Conservation (phyloP, 2,113 vertebrate genomes). For the Prietella phreatophila region DNA sequence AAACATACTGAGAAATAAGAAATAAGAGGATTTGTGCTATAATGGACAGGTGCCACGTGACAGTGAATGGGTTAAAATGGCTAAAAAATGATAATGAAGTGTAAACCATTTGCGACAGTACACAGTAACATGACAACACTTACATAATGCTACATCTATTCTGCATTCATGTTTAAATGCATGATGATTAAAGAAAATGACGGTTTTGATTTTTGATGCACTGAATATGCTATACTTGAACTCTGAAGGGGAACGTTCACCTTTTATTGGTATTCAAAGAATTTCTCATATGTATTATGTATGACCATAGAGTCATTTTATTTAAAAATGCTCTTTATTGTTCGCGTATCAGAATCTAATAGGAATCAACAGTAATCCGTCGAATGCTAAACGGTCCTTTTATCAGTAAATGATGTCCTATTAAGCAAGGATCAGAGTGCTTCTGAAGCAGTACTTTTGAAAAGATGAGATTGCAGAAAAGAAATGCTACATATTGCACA, state of each 20-base stretch:
- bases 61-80: slow-evolving; percentile 12
- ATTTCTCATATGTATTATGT: background rate
- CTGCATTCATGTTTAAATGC: slow-evolving; percentile 4
- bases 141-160: slow-evolving; percentile 35
- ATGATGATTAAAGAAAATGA: background rate
- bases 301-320: background rate
- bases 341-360: background rate
- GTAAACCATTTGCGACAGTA: slow-evolving; percentile 25
- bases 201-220: background rate
- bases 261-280: background rate
- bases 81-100: slow-evolving; percentile 19
- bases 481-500: slow-evolving; percentile 34
- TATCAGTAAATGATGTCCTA: background rate
- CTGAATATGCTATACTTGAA: background rate
- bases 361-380: background rate
- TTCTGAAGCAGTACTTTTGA: background rate
- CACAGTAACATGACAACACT: slow-evolving; percentile 9
- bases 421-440: background rate
- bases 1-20: slow-evolving; percentile 16
- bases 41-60: slow-evolving; percentile 7
- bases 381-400: background rate
- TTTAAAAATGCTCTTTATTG: background rate
- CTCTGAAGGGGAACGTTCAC: background rate
- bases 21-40: slow-evolving; percentile 10
- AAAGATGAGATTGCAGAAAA: background rate